A percentile compares a stretch with the other conserved stretches of the same genome.
Conservation (phyloP, 92 coral and sea anemone genomes). For the Plumapathes pennacea region DNA sequence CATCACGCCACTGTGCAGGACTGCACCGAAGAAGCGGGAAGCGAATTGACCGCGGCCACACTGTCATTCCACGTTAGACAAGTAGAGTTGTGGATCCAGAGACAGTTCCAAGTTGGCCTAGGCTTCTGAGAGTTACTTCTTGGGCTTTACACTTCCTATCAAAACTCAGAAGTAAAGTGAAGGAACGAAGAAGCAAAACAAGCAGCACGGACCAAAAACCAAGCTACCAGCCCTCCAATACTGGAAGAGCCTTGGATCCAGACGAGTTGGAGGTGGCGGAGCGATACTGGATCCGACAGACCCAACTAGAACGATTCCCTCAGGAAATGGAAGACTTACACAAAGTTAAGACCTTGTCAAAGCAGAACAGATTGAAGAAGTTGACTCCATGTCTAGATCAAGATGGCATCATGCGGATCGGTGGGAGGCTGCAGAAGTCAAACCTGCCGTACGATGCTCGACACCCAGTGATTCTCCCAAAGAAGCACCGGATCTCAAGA, state of each 20-base stretch:
- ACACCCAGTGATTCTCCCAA: conserved; percentile 49
- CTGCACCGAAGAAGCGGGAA: too few relatives aligned
- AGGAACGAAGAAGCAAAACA: not conserved
- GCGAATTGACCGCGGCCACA: not conserved
- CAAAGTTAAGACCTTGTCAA: not conserved
- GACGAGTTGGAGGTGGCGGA: not conserved
- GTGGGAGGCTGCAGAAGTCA: conserved; percentile 30
- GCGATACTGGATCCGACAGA: not conserved
- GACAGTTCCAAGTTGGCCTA: not conserved
- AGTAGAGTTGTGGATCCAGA: not conserved
- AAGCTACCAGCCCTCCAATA: not conserved
- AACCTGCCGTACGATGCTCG: conserved; percentile 34
- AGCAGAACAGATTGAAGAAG: conserved; percentile 1
- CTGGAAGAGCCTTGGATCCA: not conserved
- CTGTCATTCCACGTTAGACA: not conserved
- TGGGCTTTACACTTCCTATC: too few relatives aligned
- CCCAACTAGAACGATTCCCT: conserved; percentile 21
- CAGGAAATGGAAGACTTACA: conserved; percentile 17
- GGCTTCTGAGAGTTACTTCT: not conserved
- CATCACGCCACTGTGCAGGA: not conserved
- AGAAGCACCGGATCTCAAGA: conserved; percentile 14
- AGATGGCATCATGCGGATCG: conserved; percentile 34
- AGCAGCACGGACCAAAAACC: not conserved
- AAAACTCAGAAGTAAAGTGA: not conserved
- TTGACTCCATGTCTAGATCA: conserved; percentile 31